phyloP scores from a whole-genome alignment of 2,797 vertebrate species.

The Enteromius radiatus region DNA sequence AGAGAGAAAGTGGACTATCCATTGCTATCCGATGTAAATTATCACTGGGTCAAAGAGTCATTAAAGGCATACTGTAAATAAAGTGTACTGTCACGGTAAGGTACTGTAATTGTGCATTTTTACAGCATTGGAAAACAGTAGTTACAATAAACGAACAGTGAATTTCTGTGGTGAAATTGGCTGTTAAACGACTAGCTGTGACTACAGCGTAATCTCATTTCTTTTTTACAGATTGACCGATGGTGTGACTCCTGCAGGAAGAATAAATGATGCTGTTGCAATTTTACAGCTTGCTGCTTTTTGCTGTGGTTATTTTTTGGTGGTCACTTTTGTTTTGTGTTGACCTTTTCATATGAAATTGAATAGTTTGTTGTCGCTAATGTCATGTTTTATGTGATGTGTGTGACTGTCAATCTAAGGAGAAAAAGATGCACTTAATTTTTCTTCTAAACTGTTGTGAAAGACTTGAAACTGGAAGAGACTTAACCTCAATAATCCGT shows the following conservation, averaged over 20 bases:
- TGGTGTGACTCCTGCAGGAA: not conserved
- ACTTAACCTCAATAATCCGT: too few species aligned
- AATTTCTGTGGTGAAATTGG: not conserved
- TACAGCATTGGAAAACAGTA: not conserved
- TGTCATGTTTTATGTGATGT: not conserved
- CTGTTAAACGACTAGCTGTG: not conserved
- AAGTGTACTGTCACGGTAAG: not conserved
- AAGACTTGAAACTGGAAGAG: not conserved
- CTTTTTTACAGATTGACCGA: slow-evolving; percentile 5
- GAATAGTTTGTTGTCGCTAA: not conserved
- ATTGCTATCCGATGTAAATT: slow-evolving; percentile 7
- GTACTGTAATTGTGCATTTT: not conserved
- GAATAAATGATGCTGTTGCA: not conserved
- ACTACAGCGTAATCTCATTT: not conserved
- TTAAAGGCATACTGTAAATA: not conserved
- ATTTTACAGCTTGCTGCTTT: not conserved
- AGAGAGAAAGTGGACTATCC: not conserved
- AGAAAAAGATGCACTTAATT: not conserved
- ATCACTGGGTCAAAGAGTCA: not conserved
- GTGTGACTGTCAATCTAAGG: not conserved
- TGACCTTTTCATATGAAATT: not conserved
- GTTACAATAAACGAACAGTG: not conserved
- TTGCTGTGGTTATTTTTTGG: not conserved
- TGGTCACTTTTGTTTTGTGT: not conserved
- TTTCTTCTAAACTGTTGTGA: not conserved